Evolutionary conservation across 2,113 vertebrate species (phyloP).

Genomic region (Stercorarius parasiticus): DNA sequence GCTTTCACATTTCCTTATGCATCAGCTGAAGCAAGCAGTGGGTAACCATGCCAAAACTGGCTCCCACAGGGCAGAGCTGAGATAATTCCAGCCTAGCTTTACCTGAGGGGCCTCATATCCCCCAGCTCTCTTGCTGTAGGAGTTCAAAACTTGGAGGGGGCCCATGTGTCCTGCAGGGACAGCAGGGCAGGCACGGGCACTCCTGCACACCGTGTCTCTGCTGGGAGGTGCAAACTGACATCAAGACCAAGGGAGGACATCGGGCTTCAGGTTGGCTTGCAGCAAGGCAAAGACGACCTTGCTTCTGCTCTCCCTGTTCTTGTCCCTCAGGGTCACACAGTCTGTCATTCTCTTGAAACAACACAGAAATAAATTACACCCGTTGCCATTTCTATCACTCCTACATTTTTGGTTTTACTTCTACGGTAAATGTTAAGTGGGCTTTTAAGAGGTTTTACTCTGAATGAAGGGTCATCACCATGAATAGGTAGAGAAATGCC

Average conservation of each 20-base stretch:
- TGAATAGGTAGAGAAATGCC: not conserved
- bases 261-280: not conserved
- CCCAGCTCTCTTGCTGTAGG: not conserved
- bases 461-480: not conserved
- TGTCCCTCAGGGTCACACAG: not conserved
- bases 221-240: not conserved
- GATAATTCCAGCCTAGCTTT: not conserved
- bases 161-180: fast-evolving
- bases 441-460: not conserved
- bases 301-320: not conserved
- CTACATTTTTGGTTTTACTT: not conserved
- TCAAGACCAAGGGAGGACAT: not conserved
- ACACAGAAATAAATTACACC: not conserved
- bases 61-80: not conserved
- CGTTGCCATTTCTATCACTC: not conserved
- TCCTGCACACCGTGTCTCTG: not conserved
- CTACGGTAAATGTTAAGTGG: not conserved
- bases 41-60: not conserved
- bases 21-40: not conserved
- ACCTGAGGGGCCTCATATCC: not conserved
- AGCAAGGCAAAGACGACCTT: not conserved
- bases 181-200: not conserved
- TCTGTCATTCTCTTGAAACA: not conserved
- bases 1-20: not conserved
- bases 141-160: not conserved